Base-by-base conservation (phyloP, 2,888 invertebrate genomes). In the Portevinia maculata region DNA sequence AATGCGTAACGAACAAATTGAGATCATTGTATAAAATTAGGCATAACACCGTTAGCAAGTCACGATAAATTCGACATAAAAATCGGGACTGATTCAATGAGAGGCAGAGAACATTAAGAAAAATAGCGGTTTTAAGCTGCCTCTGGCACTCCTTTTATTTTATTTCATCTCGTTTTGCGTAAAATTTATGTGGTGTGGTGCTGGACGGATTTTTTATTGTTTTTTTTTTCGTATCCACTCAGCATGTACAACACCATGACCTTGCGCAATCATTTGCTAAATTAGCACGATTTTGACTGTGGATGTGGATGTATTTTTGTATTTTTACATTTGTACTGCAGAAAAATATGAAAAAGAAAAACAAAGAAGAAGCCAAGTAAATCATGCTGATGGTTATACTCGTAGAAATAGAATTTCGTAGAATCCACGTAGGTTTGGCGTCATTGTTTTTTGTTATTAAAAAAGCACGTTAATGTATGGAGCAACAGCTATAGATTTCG, bases 1-100 rank as follows among this genome's bases (percentile, higher is more conserved):
- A 75, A 69, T 79, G 62, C 67, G 74, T 74, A 75, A 50, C 67
- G 55, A 50, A 57, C 53, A 37, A 62, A 65, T 75, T 75, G 57
- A 65, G 64, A 50, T 74, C 50, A 62, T 44, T 59, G 59, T 59
- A 34, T 17, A 46, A 59, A 57, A 37, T 59, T 55, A 50, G 37
- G 62, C 15, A 34, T 1, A 48, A 46, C 48, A 62, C 55, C 64
- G 55, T 64, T 48, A 57, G 15, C 64, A 57, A 69, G 57, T 48
- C 57, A 48, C 34, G 69, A 48, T 30, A 24, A 37, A 37, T 30
- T 37, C 32, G 5, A 39, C 34, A 37, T 13, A 44, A 59, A 11
- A 30, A 32, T n/a, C n/a, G n/a, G n/a, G n/a, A n/a, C n/a, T n/a
- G n/a, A n/a, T n/a, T 21, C n/a, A 52, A 19, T 13, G 32, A 32